A percentile compares a stretch with the other conserved stretches of the same genome.
These are phyloP conservation scores for Bothrops alternatus DNA, from an alignment of 2,797 vertebrate genomes.

Conservation along the genomic window DNA sequence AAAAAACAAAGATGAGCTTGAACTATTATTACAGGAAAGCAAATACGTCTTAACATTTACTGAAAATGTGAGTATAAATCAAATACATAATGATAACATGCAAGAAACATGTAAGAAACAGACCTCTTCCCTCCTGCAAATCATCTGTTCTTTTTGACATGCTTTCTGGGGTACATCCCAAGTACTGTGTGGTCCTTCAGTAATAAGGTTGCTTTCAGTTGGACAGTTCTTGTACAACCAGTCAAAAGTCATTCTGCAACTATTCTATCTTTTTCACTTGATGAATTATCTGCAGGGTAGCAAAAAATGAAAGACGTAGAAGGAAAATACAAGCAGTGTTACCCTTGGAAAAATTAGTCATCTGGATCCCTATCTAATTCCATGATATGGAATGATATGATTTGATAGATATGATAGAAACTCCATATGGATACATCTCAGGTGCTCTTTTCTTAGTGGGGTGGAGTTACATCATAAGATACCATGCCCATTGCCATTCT, in stretches of 20 bases:
- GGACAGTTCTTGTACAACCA: not conserved
- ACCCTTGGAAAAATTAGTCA: not conserved
- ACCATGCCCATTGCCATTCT: not conserved
- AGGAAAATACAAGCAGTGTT: not conserved
- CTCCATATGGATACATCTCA: not conserved
- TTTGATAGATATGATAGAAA: not conserved
- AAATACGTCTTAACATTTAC: not conserved
- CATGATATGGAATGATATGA: not conserved
- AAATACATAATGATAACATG: not conserved
- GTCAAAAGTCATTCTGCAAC: not conserved
- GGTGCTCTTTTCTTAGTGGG: not conserved
- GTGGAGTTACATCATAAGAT: not conserved
- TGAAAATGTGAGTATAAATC: not conserved
- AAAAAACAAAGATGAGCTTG: not conserved
- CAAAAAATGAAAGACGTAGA: not conserved
- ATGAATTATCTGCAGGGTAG: not conserved
- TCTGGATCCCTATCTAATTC: not conserved
- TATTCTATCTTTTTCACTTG: not conserved
- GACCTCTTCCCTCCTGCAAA: not conserved
- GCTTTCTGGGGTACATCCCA: not conserved
- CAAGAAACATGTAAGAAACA: not conserved
- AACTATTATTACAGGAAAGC: not conserved
- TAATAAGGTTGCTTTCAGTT: not conserved
- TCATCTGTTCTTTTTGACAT: not conserved
- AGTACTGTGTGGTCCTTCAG: not conserved